A percentile compares a stretch with the other conserved stretches of the same genome.
These are phyloP conservation scores for Eidolon dupreanum DNA, from an alignment of 2,797 vertebrate species.

Conservation along the genomic window DNA sequence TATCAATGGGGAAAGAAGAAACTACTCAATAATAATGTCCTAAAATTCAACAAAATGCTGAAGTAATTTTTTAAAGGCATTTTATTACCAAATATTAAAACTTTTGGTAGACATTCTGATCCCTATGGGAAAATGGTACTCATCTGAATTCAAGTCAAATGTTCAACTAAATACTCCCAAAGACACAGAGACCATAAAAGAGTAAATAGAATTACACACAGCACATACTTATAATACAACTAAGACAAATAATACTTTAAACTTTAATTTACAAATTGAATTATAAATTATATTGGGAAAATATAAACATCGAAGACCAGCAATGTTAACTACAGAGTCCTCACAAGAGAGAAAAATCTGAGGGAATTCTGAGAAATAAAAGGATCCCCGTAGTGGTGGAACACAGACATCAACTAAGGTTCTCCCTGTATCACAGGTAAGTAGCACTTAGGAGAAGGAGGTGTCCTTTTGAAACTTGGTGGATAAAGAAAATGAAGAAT, in stretches of 20 bases:
- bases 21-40: background rate
- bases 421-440: background rate
- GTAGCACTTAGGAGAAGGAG: background rate
- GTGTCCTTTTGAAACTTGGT: background rate
- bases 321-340: background rate
- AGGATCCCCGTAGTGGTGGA: background rate
- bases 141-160: conserved; percentile 6
- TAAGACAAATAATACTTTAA: background rate
- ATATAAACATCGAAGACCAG: background rate
- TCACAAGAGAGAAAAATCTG: background rate
- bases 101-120: background rate
- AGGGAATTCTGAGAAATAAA: background rate
- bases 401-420: background rate
- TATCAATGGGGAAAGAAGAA: background rate
- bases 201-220: background rate
- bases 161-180: background rate
- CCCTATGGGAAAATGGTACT: background rate
- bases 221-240: background rate
- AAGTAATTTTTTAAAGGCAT: background rate
- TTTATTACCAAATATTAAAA: conserved; percentile 23
- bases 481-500: background rate
- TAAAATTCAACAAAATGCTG: conserved; percentile 1
- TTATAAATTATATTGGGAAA: background rate
- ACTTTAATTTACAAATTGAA: background rate
- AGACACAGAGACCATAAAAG: background rate